These are phyloP conservation scores for Pemphigus obesinymphae DNA, from an alignment of 1,140 invertebrate species.

Conservation along the genomic window DNA sequence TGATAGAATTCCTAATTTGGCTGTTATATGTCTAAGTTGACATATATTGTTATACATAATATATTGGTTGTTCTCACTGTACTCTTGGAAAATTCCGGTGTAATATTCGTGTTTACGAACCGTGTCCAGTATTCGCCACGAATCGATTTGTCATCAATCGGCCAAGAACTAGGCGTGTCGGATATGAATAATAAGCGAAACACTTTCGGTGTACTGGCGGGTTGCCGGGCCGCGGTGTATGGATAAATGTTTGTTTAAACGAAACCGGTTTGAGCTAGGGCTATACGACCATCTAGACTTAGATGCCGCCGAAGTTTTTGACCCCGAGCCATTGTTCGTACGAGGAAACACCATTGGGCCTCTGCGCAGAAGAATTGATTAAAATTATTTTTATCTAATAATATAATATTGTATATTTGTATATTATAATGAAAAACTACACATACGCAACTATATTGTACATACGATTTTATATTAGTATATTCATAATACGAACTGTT, in stretches of 20 bases:
- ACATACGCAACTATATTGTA: too few species aligned
- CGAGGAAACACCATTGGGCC: not conserved
- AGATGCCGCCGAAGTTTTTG: constrained; percentile 39
- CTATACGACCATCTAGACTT: not conserved
- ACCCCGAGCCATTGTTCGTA: constrained; percentile 26
- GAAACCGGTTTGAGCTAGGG: constrained; percentile 29
- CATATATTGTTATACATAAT: not conserved
- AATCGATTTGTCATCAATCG: constrained; percentile 30
- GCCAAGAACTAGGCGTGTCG: constrained; percentile 26
- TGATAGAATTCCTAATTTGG: too few species aligned
- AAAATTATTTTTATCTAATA: not conserved
- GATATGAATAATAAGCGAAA: constrained; percentile 36
- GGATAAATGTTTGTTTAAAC: constrained; percentile 33
- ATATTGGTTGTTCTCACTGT: not conserved
- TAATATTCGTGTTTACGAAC: not conserved
- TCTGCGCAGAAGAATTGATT: constrained; percentile 1
- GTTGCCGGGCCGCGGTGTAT: not conserved
- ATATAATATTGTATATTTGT: not conserved
- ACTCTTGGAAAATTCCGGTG: not conserved
- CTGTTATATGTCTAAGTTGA: not conserved
- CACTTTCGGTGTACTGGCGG: constrained; percentile 1
- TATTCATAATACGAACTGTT: not conserved
- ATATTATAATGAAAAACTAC: not conserved
- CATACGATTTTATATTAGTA: too few species aligned
- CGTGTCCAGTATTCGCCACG: constrained; percentile 10